Conservation (phyloP, 2,888 invertebrate species). For the Cantharis rufa region DNA sequence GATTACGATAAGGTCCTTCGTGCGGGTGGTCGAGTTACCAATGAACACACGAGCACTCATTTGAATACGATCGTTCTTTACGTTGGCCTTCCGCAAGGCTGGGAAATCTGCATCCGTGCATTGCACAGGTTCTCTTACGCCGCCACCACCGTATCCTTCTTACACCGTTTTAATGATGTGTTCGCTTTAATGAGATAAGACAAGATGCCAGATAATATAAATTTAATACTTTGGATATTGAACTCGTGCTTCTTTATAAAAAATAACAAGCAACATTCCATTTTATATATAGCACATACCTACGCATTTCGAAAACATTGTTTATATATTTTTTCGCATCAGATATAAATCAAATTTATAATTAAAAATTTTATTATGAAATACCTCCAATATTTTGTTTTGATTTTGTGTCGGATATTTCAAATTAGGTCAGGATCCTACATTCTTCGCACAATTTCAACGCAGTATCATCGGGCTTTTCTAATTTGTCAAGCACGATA, state of each 20-base stretch:
- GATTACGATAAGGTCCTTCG: constrained; percentile 49
- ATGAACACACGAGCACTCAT: constrained; percentile 53
- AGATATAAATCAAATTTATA: background rate
- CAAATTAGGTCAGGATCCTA: background rate
- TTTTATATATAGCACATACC: constrained; percentile 38
- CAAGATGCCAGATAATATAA: constrained; percentile 54
- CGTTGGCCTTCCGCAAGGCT: constrained; percentile 35
- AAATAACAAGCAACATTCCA: constrained; percentile 40
- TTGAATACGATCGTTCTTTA: constrained; percentile 55
- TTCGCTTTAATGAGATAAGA: constrained; percentile 55
- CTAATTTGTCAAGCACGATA: background rate
- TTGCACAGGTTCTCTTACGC: constrained; percentile 29
- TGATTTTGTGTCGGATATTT: background rate
- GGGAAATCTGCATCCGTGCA: constrained; percentile 49
- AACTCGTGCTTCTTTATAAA: constrained; percentile 25
- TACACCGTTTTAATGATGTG: constrained; percentile 52
- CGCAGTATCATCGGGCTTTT: background rate
- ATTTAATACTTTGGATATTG: constrained; percentile 49
- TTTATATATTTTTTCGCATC: background rate
- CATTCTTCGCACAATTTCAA: background rate
- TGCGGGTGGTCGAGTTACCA: constrained; percentile 50
- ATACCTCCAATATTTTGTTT: background rate
- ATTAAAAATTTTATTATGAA: background rate
- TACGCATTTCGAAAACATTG: constrained; percentile 5
- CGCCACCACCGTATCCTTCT: constrained; percentile 37